Evolutionary conservation across 2,113 vertebrate species (phyloP).

Genomic region (Siniperca chuatsi): DNA sequence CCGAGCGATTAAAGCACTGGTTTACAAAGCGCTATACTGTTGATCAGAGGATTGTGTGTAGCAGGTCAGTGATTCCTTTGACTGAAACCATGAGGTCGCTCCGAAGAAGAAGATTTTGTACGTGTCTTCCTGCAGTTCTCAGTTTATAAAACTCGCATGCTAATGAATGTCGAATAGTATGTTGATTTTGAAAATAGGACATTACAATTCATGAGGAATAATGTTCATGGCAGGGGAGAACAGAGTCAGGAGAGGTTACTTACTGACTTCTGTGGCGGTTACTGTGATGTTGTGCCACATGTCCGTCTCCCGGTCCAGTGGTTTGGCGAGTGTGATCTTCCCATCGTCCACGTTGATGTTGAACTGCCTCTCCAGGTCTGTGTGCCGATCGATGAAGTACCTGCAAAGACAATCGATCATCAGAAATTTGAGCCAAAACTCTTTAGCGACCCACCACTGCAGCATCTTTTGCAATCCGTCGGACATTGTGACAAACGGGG

Average conservation of each 20-base stretch:
- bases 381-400: conserved; percentile 99
- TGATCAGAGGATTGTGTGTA: conserved; percentile 30
- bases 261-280: conserved; percentile 96
- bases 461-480: conserved; percentile 32
- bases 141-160: conserved; percentile 13
- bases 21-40: conserved; percentile 45
- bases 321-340: conserved; percentile 95
- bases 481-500: conserved; percentile 32
- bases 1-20: conserved; percentile 39
- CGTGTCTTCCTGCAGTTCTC: conserved; percentile 3
- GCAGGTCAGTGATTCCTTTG: conserved; percentile 62
- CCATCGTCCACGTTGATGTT: conserved; percentile 97
- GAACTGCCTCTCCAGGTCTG: conserved; percentile 98
- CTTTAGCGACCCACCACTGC: neutral
- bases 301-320: conserved; percentile 94
- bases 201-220: conserved; percentile 1
- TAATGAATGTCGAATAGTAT: conserved; percentile 14
- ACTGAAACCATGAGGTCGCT: conserved; percentile 32
- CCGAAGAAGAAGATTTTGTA: neutral
- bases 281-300: conserved; percentile 99
- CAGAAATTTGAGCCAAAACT: conserved; percentile 42
- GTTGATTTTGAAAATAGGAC: conserved; percentile 19
- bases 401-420: conserved; percentile 78
- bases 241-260: conserved; percentile 77
- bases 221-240: neutral